Percentiles rank a stretch among this genome's conserved stretches.
phyloP scores from a whole-genome alignment of 2,888 invertebrate species.

The Rhorus exstirpatorius region DNA sequence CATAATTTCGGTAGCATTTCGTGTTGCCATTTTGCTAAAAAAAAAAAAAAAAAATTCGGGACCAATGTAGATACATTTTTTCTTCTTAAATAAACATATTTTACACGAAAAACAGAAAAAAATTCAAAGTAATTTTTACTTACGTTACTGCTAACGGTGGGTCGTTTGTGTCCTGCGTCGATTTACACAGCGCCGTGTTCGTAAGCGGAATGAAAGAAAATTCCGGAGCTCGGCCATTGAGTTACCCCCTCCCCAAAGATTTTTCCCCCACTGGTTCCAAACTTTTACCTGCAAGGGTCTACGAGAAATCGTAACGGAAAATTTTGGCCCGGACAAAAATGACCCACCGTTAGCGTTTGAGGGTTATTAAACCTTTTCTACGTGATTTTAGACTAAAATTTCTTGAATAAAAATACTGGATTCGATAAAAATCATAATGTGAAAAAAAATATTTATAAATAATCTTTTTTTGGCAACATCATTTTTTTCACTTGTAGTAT shows the following conservation, averaged over 20 bases:
- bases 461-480: too few species aligned
- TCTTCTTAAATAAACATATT: background rate
- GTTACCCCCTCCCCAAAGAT: slow-evolving; percentile 9
- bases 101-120: background rate
- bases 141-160: background rate
- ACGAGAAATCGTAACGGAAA: slow-evolving; percentile 20
- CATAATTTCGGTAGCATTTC: too few species aligned
- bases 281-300: slow-evolving; percentile 16
- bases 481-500: too few species aligned
- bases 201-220: background rate
- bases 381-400: too few species aligned
- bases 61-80: slow-evolving; percentile 3
- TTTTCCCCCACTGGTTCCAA: background rate
- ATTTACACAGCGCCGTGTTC: background rate
- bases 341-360: slow-evolving; percentile 35
- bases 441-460: too few species aligned
- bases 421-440: too few species aligned
- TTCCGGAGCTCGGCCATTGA: background rate
- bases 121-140: slow-evolving; percentile 1
- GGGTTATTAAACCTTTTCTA: too few species aligned
- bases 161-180: background rate
- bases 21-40: background rate
- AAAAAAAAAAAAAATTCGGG: background rate
- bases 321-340: slow-evolving; percentile 7
- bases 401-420: too few species aligned